phyloP scores from a whole-genome alignment of 64 coral and sea anemone species.

The Stylophora pistillata region DNA sequence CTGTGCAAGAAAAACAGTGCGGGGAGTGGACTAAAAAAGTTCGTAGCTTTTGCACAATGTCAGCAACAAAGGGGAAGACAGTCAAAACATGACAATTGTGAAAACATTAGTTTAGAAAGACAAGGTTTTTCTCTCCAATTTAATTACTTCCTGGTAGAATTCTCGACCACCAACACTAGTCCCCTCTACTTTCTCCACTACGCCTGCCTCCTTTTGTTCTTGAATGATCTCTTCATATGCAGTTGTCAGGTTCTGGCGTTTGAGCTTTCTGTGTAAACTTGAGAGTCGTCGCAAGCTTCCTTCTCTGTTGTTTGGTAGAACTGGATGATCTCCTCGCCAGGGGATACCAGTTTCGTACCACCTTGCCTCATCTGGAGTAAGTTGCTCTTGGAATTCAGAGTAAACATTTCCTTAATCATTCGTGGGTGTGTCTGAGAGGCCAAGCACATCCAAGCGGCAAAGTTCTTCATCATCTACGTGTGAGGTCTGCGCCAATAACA shows the following conservation, averaged over 20 bases:
- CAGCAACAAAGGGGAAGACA: too few relatives aligned
- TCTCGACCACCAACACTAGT: too few relatives aligned
- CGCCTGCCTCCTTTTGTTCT: too few relatives aligned
- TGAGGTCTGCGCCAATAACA: background rate
- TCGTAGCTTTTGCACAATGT: too few relatives aligned
- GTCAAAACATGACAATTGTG: too few relatives aligned
- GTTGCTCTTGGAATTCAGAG: slow-evolving; percentile 29
- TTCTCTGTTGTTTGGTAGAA: slow-evolving; percentile 14
- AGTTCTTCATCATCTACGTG: slow-evolving; percentile 5
- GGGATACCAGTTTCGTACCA: slow-evolving; percentile 56
- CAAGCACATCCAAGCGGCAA: slow-evolving; percentile 20
- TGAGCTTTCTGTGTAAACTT: slow-evolving; percentile 22
- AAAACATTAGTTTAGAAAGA: too few relatives aligned
- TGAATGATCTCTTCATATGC: slow-evolving; percentile 30
- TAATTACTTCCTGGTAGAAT: too few relatives aligned
- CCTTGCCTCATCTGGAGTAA: slow-evolving; percentile 19
- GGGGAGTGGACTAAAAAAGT: too few relatives aligned
- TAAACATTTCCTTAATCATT: background rate
- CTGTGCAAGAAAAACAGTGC: too few relatives aligned
- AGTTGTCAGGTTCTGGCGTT: background rate
- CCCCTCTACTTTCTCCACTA: too few relatives aligned
- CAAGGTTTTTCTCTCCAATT: too few relatives aligned
- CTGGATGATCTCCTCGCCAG: slow-evolving; percentile 33
- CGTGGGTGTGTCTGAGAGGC: background rate
- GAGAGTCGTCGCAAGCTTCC: slow-evolving; percentile 24